Evolutionary conservation across 2,113 vertebrate species (phyloP), one percentile per base, ranked within the genome.

Genomic region (Cynopterus brachyotis): DNA sequence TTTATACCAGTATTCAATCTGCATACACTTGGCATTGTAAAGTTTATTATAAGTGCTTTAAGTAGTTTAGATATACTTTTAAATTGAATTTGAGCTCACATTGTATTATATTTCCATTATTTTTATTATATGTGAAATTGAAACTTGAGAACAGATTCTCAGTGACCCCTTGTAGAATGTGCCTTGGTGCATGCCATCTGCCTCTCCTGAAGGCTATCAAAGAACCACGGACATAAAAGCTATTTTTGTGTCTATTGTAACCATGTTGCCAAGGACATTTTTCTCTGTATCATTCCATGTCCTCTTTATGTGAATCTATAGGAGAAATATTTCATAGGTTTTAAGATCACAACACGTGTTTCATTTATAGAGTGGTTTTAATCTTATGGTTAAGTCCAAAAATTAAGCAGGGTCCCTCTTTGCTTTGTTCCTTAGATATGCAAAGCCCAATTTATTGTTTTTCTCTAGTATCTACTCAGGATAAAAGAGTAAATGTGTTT

Each of bases 311-410:
- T 82, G 67, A 89, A 53, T 35, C 72, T 55, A 69, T 17, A 75
- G 81, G 84, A 88, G 50, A 89, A 97, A 73, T 62, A 45, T 60
- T 91, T 97, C 95, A 87, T 22, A 95, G 76, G 59, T 90, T 89
- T 96, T 69, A 32, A 24, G 85, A 88, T 97, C 70, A 94, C 62
- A 84, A 95, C 89, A 85, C 42, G 32, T 70, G 24, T 90, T 94
- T 91, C 45, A n/a, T 88, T 84, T 69, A 64, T 30, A 95, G 84
- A 59, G 47, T 80, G 81, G 9, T 64, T 95, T 95, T 97, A 60
- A 93, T 89, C 80, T 80, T 69, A 72, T 4, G 9, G 42, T 35
- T 82, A 73, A 78, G 69, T 73, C 69, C 73, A 20, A 24, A 67
- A 60, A 97, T 88, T 88, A 91, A 91, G 66, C 64, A 16, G 59